A percentile compares a stretch with the other conserved stretches of the same genome.
Conservation (phyloP, 2,113 vertebrate species). For the Tragulus kanchil region DNA sequence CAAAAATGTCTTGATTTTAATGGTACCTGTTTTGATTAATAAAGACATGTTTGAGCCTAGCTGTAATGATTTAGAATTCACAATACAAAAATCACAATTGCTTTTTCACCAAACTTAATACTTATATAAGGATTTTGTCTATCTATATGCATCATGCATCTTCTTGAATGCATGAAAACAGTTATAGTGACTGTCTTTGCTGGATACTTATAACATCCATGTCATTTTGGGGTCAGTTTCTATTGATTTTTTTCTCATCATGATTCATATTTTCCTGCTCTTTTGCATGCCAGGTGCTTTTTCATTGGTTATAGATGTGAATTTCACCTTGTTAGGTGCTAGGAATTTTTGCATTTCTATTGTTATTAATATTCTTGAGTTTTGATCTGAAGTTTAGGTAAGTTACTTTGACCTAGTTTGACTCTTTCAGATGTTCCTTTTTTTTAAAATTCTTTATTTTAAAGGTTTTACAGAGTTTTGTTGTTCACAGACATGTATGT, state of each 20-base stretch:
- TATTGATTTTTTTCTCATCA: background rate
- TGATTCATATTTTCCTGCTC: background rate
- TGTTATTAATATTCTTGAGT: background rate
- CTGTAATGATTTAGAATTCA: background rate
- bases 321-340: background rate
- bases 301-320: background rate
- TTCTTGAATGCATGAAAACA: background rate
- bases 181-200: background rate
- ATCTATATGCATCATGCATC: background rate
- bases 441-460: too few relatives aligned
- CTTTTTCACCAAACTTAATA: background rate
- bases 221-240: background rate
- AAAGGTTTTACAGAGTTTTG: too few relatives aligned
- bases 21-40: background rate
- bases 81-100: background rate
- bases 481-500: too few relatives aligned
- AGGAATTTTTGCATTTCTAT: background rate
- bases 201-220: background rate
- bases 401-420: background rate
- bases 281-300: background rate
- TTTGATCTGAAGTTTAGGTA: background rate
- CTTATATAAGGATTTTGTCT: background rate
- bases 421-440: background rate
- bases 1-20: background rate
- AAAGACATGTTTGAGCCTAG: background rate